Percentiles rank a stretch among this genome's conserved stretches.
These are phyloP conservation scores for Lichenostomus cassidix DNA, from an alignment of 2,113 vertebrate genomes.

Conservation along the genomic window DNA sequence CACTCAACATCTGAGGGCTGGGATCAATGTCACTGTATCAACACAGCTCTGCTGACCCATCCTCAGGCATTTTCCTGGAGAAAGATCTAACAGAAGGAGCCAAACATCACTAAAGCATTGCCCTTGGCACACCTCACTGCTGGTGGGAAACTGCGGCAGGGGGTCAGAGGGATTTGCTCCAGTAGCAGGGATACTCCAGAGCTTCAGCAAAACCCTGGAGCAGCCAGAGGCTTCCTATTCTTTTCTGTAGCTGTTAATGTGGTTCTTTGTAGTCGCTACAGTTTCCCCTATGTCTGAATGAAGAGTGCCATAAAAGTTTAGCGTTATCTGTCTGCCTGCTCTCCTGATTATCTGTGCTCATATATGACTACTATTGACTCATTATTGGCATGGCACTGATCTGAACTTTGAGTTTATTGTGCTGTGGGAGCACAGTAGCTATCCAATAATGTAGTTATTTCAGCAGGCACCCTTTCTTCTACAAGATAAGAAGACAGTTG, in stretches of 20 bases:
- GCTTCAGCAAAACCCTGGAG: background rate
- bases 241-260: background rate
- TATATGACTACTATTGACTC: background rate
- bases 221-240: background rate
- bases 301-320: constrained; percentile 2
- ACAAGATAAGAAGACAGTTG: background rate
- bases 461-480: constrained; percentile 17
- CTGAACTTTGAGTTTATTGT: constrained; percentile 55
- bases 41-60: background rate
- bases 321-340: background rate
- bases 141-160: accelerated
- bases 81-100: background rate
- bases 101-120: background rate
- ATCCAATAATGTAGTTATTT: background rate
- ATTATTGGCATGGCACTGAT: background rate
- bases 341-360: background rate
- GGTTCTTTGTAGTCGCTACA: background rate
- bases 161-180: accelerated
- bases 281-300: background rate
- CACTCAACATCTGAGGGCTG: background rate
- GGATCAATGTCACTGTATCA: background rate
- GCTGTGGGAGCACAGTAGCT: constrained; percentile 30
- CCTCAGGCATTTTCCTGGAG: background rate
- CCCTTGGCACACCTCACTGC: background rate
- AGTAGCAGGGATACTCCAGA: background rate